phyloP scores from a whole-genome alignment of 2,888 invertebrate genomes.

The Oligia strigilis region DNA sequence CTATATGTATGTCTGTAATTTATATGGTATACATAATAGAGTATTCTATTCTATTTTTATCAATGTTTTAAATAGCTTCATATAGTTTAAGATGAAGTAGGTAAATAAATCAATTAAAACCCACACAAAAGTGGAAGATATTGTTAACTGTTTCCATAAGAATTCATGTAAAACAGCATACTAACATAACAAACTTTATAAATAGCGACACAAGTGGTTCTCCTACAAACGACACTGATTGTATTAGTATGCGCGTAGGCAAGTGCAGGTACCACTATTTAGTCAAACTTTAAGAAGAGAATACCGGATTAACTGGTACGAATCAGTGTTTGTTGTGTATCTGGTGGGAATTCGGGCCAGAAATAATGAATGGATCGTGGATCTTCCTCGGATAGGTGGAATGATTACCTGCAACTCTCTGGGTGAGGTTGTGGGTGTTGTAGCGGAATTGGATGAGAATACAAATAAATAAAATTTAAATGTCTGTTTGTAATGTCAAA shows the following conservation, averaged over 20 bases:
- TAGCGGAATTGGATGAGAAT: background rate
- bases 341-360: background rate
- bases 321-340: background rate
- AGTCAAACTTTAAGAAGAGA: constrained; percentile 62
- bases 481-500: no score
- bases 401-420: background rate
- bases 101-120: constrained; percentile 6
- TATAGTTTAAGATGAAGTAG: background rate
- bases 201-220: constrained; percentile 58
- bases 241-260: constrained; percentile 49
- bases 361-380: background rate
- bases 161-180: constrained; percentile 4
- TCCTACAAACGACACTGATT: constrained; percentile 57
- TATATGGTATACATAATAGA: no score
- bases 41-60: no score
- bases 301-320: constrained; percentile 22
- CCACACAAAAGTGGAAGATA: background rate
- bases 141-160: background rate
- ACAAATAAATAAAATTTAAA: no score
- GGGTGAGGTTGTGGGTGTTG: background rate
- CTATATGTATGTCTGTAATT: no score
- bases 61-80: background rate
- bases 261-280: constrained; percentile 61
- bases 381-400: background rate
- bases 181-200: constrained; percentile 36